Evolutionary conservation across 2,888 invertebrate genomes (phyloP), one percentile per base, ranked within the genome.

Genomic region (Diadromus collaris): DNA sequence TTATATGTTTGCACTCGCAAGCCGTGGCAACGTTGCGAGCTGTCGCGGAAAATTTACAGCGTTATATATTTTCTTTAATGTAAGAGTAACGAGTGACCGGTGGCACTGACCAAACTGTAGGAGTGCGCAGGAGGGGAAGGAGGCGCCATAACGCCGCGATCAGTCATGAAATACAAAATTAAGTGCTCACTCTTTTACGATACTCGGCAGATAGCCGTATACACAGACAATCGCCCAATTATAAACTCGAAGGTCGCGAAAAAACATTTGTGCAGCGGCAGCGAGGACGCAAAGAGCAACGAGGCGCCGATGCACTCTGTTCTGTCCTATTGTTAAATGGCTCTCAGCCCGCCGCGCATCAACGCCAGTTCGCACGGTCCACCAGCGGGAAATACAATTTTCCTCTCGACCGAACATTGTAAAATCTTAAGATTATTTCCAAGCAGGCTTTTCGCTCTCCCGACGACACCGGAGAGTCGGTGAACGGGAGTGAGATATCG

Each of bases 51-150:
- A 82, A 82, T 82, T 81, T 82, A 82, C 80, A 51, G 63, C 78
- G 78, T 80, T 80, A 82, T 82, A 78, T 82, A 81, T 82, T 81
- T 80, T 75, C 81, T 80, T 78, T 72, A 81, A 82, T 77, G 74
- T 75, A 78, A 77, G 80, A 81, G 79, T 80, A 82, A 82, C 81
- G 76, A 78, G 9, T 72, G 75, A 77, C 80, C 72, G 72, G 51
- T 74, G 70, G 73, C 72, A 69, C 41, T 71, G 78, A 68, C 71
- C 78, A 79, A 75, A 51, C 75, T 63, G 71, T 75, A 60, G 64
- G 48, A n/a, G n/a, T n/a, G 19, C n/a, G 32, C 58, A 24, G 63
- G 68, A 68, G 58, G 34, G 38, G 16, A 73, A 69, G 38, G 38
- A 5, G 13, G 16, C 78, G 24, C 24, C 38, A 74, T 71, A 46